Evolutionary conservation across 1,140 invertebrate genomes (phyloP).

Genomic region (Pentalonia nigronervosa): DNA sequence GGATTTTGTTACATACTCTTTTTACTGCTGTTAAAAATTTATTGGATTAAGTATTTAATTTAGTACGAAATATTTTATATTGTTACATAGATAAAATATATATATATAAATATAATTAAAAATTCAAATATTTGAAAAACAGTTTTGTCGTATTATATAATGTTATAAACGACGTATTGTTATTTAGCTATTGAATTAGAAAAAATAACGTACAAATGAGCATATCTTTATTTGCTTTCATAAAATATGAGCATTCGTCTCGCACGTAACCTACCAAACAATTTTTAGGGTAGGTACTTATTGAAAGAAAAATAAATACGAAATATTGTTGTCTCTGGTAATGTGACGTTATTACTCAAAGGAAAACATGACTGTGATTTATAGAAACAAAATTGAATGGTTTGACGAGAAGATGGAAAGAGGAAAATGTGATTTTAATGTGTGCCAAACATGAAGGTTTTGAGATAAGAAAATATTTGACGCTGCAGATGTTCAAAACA

Average conservation of each 20-base stretch:
- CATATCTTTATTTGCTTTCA: neutral
- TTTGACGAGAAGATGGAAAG: neutral
- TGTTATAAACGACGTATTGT: neutral
- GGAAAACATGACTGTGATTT: neutral
- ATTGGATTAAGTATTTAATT: neutral
- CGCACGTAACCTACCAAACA: neutral
- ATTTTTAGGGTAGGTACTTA: neutral
- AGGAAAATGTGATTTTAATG: neutral
- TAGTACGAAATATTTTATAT: neutral
- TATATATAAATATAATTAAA: too few species aligned
- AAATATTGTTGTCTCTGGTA: neutral
- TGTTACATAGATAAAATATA: too few species aligned
- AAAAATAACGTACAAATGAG: neutral
- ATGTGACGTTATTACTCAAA: neutral
- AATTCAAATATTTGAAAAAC: neutral
- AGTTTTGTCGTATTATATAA: neutral
- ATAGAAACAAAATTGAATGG: conserved; percentile 12
- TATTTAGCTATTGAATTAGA: neutral
- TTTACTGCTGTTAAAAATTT: neutral
- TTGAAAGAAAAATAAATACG: neutral
- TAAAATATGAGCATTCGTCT: neutral
- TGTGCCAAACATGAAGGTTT: conserved; percentile 1
- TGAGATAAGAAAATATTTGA: neutral
- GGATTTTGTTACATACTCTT: neutral
- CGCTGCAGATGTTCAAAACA: neutral